Conservation (phyloP, 2,888 invertebrate species). For the Campoletis raptor region DNA sequence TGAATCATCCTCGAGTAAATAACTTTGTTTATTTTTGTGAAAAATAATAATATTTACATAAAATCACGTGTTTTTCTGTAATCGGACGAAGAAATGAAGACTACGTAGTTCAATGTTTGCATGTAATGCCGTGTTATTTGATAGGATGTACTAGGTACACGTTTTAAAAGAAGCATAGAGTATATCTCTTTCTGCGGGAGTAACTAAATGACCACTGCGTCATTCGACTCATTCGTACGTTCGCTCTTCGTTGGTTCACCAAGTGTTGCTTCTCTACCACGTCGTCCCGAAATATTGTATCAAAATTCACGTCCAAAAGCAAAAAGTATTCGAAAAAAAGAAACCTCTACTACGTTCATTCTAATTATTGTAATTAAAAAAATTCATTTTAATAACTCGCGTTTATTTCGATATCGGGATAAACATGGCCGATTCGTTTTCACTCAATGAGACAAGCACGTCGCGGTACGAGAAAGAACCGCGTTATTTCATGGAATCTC, state of each 20-base stretch:
- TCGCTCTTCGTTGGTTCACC: slow-evolving; percentile 32
- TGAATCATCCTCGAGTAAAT: neutral
- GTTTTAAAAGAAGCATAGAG: slow-evolving; percentile 65
- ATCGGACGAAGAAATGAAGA: slow-evolving; percentile 51
- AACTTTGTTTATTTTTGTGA: neutral
- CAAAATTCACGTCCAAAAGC: neutral
- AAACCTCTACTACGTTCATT: neutral
- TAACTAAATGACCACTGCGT: slow-evolving; percentile 78
- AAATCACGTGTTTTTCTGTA: neutral
- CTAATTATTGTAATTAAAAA: slow-evolving; percentile 44
- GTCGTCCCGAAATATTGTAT: slow-evolving; percentile 12
- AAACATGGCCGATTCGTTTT: slow-evolving; percentile 59
- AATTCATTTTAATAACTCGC: slow-evolving; percentile 4
- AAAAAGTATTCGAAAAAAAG: neutral
- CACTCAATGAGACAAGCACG: slow-evolving; percentile 26
- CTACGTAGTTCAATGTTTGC: slow-evolving; percentile 77
- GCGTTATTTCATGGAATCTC: slow-evolving; percentile 63
- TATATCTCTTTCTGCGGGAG: slow-evolving; percentile 70
- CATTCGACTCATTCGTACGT: slow-evolving; percentile 75
- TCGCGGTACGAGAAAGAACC: slow-evolving; percentile 62
- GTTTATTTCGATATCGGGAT: slow-evolving; percentile 41
- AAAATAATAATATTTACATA: neutral
- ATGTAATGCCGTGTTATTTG: slow-evolving; percentile 5
- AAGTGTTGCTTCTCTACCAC: neutral
- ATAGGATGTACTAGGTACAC: slow-evolving; percentile 68